Base-by-base conservation (phyloP, 2,888 invertebrate species). In the Ditula angustiorana region DNA sequence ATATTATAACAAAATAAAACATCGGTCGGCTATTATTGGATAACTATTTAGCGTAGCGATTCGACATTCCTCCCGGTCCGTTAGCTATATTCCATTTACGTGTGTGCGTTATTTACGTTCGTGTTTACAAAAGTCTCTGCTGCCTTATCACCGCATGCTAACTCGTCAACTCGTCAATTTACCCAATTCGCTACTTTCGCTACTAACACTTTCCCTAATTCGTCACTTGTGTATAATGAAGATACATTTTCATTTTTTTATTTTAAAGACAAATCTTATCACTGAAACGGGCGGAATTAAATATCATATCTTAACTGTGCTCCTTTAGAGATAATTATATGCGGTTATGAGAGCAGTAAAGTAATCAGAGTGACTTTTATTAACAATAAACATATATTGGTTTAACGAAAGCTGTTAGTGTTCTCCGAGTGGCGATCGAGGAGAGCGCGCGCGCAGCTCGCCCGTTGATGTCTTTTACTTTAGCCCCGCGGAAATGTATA, bases 381-480 rank as follows among this genome's bases (percentile, higher is more conserved):
- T 35, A 49, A 30, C 23, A 49, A 30, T 57, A 44, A 56, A 41
- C 56, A 56, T 56, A 49, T 28, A 62, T 62, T 37, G 49, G 41
- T 46, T 61, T 61, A 57, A 50, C 47, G 49, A 41, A 56, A 62
- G 56, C 41, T 28, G 49, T 56, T 49, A 57, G 53, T 53, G 53
- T 41, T 50, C 49, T 50, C 5, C 41, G 60, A 61, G 53, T 41
- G 56, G 26, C 21, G 10, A 53, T 21, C 28, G 26, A 35, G 23
- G 23, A 49, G 24, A 24, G 19, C 67, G 60, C 55, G 28, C 60
- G 50, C 55, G 71, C 2, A 70, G 69, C 73, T 74, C 74, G 79
- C 88, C 80, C 91, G 91, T 91, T 91, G 89, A 91, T 87, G 90
- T 91, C 88, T 90, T 92, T 90, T 88, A 82, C 87, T 88, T 82